Evolutionary conservation across 2,888 invertebrate species (phyloP).

Genomic region (Incurvaria masculella): DNA sequence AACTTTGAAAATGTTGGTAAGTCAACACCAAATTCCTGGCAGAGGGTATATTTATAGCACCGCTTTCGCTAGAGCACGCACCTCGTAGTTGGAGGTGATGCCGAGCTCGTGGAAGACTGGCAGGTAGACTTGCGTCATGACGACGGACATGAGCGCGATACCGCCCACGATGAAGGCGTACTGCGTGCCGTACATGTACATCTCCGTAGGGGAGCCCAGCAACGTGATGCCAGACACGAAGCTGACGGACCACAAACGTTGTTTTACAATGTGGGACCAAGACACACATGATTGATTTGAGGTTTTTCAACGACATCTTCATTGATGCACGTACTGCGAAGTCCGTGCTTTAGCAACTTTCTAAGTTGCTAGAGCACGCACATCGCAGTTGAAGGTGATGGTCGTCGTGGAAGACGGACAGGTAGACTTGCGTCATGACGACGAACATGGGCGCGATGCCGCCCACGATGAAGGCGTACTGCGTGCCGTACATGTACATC

Average conservation of each 20-base stretch:
- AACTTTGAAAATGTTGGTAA: no score
- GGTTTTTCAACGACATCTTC: no score
- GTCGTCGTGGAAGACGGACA: conserved; percentile 73
- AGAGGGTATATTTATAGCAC: no score
- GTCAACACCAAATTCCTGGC: no score
- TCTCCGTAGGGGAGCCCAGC: conserved; percentile 75
- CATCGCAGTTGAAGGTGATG: conserved; percentile 79
- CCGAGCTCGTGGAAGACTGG: conserved; percentile 73
- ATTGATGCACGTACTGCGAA: no score
- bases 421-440: conserved; percentile 63
- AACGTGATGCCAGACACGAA: conserved; percentile 77
- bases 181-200: conserved; percentile 78
- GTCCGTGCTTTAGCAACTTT: no score
- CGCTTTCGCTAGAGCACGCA: no score
- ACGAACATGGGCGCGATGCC: conserved; percentile 65
- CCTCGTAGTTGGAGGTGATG: conserved; percentile 79
- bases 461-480: conserved; percentile 64
- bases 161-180: conserved; percentile 65
- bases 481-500: conserved; percentile 77
- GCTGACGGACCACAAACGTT: conserved; percentile 32
- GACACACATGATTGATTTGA: background rate
- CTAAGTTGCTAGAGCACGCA: no score
- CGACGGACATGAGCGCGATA: conserved; percentile 61
- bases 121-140: conserved; percentile 65
- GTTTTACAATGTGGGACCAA: background rate